A percentile compares a stretch with the other conserved stretches of the same genome.
Evolutionary conservation across 2,113 vertebrate species (phyloP).

Genomic region (Prionailurus bengalensis): DNA sequence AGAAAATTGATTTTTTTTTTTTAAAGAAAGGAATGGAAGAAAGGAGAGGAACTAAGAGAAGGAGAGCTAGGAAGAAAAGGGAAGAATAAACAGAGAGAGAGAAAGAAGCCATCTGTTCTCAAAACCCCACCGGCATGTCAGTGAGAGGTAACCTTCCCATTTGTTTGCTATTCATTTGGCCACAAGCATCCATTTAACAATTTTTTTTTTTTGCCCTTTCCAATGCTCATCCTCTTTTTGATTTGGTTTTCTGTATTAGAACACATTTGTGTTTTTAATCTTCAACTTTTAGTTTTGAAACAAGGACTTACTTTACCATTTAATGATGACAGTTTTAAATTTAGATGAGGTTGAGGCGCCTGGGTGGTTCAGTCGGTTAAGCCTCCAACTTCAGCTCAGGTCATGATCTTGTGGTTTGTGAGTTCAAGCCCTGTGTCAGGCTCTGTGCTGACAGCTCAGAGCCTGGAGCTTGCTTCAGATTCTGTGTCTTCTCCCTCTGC

Average conservation of each 20-base stretch:
- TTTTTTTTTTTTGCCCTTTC: background rate
- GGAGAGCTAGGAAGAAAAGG: conserved; percentile 27
- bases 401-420: too few relatives aligned
- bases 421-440: too few relatives aligned
- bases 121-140: background rate
- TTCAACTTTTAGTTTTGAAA: conserved; percentile 52
- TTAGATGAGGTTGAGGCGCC: background rate
- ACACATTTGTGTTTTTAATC: conserved; percentile 1
- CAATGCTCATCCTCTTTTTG: background rate
- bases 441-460: too few relatives aligned
- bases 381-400: too few relatives aligned
- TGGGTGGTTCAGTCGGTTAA: too few relatives aligned
- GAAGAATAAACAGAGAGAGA: background rate
- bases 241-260: background rate
- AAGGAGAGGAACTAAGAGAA: background rate
- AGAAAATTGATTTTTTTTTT: background rate
- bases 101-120: background rate
- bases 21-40: background rate
- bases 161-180: background rate
- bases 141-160: background rate
- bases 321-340: background rate
- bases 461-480: too few relatives aligned
- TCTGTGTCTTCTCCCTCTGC: too few relatives aligned
- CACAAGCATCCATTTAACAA: background rate
- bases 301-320: conserved; percentile 7